A percentile compares a stretch with the other conserved stretches of the same genome.
These are phyloP conservation scores for Opisthograptis luteolata DNA, from an alignment of 2,888 invertebrate species.

Conservation along the genomic window DNA sequence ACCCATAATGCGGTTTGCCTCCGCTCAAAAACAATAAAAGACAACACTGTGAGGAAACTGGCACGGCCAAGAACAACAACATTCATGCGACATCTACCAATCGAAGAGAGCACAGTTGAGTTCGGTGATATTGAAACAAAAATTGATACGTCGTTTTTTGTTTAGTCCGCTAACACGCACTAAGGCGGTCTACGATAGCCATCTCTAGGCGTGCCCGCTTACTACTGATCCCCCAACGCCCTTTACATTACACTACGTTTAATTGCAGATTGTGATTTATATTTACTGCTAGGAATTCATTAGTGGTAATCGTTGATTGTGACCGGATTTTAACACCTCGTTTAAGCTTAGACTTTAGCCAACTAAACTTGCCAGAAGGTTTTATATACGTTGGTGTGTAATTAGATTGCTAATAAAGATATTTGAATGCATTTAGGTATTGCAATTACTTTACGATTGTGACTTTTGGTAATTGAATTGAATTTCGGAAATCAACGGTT, in stretches of 20 bases:
- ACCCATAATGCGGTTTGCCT: no score
- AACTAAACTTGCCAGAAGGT: slow-evolving; percentile 2
- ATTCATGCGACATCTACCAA: no score
- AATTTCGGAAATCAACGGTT: background rate
- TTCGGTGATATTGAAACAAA: no score
- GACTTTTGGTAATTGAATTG: background rate
- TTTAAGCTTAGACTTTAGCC: slow-evolving; percentile 12
- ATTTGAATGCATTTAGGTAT: slow-evolving; percentile 9
- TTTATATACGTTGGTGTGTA: no score
- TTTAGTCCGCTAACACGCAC: slow-evolving; percentile 66
- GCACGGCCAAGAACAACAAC: no score
- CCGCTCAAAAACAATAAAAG: no score
- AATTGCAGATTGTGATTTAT: slow-evolving; percentile 65
- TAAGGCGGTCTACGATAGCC: slow-evolving; percentile 68
- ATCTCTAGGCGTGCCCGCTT: slow-evolving; percentile 70
- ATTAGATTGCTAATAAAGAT: slow-evolving; percentile 20
- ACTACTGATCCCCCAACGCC: slow-evolving; percentile 64
- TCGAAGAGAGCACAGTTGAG: no score
- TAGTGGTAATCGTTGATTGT: slow-evolving; percentile 30
- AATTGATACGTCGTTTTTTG: no score
- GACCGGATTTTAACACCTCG: slow-evolving; percentile 32
- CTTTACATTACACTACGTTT: slow-evolving; percentile 66
- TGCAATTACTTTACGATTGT: slow-evolving; percentile 7
- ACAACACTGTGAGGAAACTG: no score
- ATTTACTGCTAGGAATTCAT: slow-evolving; percentile 55